Conservation (phyloP, 2,888 invertebrate species). For the Papilio gigon region DNA sequence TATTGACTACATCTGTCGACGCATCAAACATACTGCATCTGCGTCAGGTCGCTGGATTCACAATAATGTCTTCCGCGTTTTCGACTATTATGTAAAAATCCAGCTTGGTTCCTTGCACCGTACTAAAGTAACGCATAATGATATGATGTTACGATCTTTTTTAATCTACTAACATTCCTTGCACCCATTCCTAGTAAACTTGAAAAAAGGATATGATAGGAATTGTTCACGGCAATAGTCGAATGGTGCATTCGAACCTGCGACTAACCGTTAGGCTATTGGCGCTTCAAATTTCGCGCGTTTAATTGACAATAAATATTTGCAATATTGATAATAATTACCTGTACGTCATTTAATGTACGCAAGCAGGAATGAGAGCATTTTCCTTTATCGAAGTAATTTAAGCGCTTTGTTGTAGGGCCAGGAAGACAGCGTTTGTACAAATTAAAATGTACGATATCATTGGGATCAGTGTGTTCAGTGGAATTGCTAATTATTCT, state of each 20-base stretch:
- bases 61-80: slow-evolving; percentile 30
- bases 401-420: slow-evolving; percentile 10
- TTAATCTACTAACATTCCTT: too few relatives aligned
- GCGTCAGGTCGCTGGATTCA: background rate
- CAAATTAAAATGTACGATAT: background rate
- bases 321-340: background rate
- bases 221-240: too few relatives aligned
- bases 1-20: slow-evolving; percentile 19
- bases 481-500: slow-evolving; percentile 32
- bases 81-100: background rate
- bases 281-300: too few relatives aligned
- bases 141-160: too few relatives aligned
- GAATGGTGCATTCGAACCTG: too few relatives aligned
- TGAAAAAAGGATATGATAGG: too few relatives aligned
- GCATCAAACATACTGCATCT: slow-evolving; percentile 11
- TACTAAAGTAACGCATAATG: too few relatives aligned
- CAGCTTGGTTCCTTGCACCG: background rate
- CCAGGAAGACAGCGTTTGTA: background rate
- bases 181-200: too few relatives aligned
- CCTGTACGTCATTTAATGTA: slow-evolving; percentile 6
- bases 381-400: slow-evolving; percentile 14
- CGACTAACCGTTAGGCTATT: too few relatives aligned
- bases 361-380: slow-evolving; percentile 7
- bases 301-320: background rate
- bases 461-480: slow-evolving; percentile 1